A percentile compares a stretch with the other conserved stretches of the same genome.
These are phyloP conservation scores for Edolisoma coerulescens DNA, from an alignment of 2,113 vertebrate genomes.

Conservation along the genomic window DNA sequence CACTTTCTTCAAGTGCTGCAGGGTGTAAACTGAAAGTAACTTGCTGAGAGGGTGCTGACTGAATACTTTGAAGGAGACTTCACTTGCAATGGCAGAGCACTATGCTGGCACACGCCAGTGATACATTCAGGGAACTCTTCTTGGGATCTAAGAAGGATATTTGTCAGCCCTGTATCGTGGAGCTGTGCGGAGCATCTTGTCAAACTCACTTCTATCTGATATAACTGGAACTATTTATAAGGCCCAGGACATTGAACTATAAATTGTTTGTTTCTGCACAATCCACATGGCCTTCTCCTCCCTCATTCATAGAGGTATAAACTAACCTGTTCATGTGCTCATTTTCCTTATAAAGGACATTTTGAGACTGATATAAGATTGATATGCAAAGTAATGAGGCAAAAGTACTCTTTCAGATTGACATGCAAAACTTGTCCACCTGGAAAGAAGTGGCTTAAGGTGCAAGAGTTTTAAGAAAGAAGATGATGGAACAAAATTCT, in stretches of 20 bases:
- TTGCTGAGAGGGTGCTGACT: conserved; percentile 14
- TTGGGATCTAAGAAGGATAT: not conserved
- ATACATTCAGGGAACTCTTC: not conserved
- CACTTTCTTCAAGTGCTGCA: not conserved
- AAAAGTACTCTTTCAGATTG: not conserved
- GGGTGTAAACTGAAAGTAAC: not conserved
- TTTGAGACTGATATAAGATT: not conserved
- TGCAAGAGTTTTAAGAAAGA: not conserved
- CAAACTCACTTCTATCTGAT: not conserved
- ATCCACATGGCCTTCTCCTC: not conserved
- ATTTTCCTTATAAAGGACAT: not conserved
- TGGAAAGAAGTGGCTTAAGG: not conserved
- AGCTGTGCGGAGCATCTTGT: not conserved
- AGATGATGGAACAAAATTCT: not conserved
- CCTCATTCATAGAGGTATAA: not conserved
- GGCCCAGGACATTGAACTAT: not conserved
- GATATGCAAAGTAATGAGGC: not conserved
- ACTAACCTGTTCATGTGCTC: not conserved
- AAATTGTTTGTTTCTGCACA: not conserved
- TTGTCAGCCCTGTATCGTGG: not conserved
- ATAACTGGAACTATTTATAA: not conserved
- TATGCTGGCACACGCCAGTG: too few relatives aligned
- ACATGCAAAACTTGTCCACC: not conserved
- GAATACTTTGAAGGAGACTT: not conserved
- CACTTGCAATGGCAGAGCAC: not conserved